Evolutionary conservation across 2,113 vertebrate genomes (phyloP).

Genomic region (Eurystomus gularis): DNA sequence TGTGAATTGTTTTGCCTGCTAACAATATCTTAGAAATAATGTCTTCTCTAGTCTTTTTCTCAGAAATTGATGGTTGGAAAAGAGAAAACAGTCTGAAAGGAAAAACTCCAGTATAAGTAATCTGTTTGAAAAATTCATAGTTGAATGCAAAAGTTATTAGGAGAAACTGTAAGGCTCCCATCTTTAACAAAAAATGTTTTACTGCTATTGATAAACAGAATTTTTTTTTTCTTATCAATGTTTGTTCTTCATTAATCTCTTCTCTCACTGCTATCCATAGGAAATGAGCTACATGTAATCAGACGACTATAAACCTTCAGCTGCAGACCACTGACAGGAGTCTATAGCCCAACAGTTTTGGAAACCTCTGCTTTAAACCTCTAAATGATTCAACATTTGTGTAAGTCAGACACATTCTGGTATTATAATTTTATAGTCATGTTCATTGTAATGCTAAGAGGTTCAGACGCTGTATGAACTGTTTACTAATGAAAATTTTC

Average conservation of each 20-base stretch:
- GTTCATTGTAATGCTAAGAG: neutral
- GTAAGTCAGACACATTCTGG: neutral
- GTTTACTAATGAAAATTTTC: neutral
- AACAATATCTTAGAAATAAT: neutral
- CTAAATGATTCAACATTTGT: conserved; percentile 1
- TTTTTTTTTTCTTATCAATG: neutral
- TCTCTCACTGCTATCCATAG: neutral
- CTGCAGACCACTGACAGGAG: neutral
- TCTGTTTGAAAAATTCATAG: neutral
- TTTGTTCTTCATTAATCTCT: neutral
- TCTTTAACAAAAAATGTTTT: neutral
- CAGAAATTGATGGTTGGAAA: neutral
- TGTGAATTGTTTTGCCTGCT: neutral
- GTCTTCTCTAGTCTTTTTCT: neutral
- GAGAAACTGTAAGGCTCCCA: neutral
- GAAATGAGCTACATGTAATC: neutral
- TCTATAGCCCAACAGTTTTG: neutral
- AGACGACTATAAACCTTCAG: neutral
- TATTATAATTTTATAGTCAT: neutral
- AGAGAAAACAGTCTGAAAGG: neutral
- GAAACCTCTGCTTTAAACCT: neutral
- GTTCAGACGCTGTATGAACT: neutral
- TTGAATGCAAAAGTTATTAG: neutral
- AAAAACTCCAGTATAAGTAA: neutral
- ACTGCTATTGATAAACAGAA: neutral